Conservation (phyloP, 1,140 invertebrate genomes). For the Pinna nobilis region DNA sequence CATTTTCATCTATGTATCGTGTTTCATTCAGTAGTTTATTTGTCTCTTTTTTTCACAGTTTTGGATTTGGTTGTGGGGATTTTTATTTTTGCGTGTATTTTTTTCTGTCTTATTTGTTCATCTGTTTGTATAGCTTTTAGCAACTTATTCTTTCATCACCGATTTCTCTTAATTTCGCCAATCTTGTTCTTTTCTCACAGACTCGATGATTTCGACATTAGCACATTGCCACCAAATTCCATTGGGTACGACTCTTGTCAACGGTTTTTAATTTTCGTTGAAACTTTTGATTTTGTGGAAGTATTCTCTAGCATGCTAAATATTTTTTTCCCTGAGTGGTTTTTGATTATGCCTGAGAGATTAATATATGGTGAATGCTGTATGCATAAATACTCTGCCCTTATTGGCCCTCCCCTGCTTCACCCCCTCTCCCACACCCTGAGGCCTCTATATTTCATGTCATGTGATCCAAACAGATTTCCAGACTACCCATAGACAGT, state of each 20-base stretch:
- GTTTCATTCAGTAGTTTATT: too few relatives aligned
- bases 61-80: background rate
- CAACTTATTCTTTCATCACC: background rate
- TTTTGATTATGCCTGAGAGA: background rate
- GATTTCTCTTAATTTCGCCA: background rate
- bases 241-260: conserved; percentile 14
- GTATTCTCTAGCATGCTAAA: too few relatives aligned
- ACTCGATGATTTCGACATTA: conserved; percentile 17
- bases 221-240: conserved; percentile 7
- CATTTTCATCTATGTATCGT: too few relatives aligned
- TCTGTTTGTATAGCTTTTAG: background rate
- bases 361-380: background rate
- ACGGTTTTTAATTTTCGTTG: too few relatives aligned
- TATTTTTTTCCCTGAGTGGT: too few relatives aligned
- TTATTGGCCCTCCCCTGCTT: too few relatives aligned
- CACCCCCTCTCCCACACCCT: too few relatives aligned
- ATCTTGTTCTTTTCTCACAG: conserved; percentile 14
- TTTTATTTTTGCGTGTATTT: background rate
- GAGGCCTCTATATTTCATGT: too few relatives aligned
- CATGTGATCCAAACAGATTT: too few relatives aligned
- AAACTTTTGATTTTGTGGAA: too few relatives aligned
- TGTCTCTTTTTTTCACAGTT: background rate
- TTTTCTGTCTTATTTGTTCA: background rate
- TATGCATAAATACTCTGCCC: too few relatives aligned
- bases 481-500: too few relatives aligned